Base-by-base conservation (phyloP, 2,888 invertebrate genomes). In the Gerris lacustris region DNA sequence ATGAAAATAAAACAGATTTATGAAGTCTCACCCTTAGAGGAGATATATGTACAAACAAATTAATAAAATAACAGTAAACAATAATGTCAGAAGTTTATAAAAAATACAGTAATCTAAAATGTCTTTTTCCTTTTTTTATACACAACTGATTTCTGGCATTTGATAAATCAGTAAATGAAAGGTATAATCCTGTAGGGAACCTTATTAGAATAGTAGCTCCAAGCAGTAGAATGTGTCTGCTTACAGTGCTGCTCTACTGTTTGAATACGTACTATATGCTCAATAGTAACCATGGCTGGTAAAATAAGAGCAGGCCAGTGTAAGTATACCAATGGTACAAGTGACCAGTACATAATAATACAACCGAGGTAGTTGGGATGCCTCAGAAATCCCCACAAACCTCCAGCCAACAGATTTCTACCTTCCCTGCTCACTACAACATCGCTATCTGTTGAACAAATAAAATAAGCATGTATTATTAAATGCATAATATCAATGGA, bases 331-430 rank as follows among this genome's bases (percentile, higher is more conserved):
- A 64, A 18, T 9, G 64, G 64, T 31, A 64, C 64, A 4, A 64
- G 18, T 9, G 18, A 18, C 64, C 64, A 64, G 64, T 64, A 64
- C 15, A 31, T 31, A n/a, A 64, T 7, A 31, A 64, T n/a, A 6
- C 64, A 64, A 31, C 64, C 64, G 17, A 64, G 64, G 18, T 64
- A 64, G 64, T 64, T 64, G 9, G 64, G 64, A 31, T 64, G 64
- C 17, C 64, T 64, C n/a, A 64, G 15, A 9, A n/a, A 64, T 9
- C 64, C 64, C 64, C 64, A 64, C 18, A 64, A 64, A 18, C 64
- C 64, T 18, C 64, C 31, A n/a, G 31, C 31, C 11, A 64, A 17
- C 64, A 64, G 18, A 64, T 64, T 64, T 64, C 64, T 64, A 9
- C 64, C 64, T 18, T 64, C 64, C 17, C 31, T 64, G 64, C 64